These are phyloP conservation scores for Acrocephalus kingi DNA, from an alignment of 2,113 vertebrate genomes.

Conservation along the genomic window DNA sequence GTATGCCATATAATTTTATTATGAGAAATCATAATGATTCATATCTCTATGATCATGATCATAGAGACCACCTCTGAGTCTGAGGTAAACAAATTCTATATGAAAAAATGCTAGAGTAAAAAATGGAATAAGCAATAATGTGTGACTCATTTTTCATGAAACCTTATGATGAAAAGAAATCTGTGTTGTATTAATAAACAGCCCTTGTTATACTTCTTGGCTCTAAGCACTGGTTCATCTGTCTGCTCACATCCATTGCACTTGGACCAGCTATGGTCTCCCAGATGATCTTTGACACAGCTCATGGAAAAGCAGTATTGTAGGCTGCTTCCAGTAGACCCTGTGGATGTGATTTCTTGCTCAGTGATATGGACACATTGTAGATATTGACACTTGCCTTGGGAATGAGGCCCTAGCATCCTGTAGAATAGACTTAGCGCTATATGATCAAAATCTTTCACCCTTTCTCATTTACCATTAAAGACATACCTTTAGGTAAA, in stretches of 20 bases:
- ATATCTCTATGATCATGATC: too few species aligned
- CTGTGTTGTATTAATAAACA: neutral
- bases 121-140: neutral
- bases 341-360: neutral
- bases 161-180: neutral
- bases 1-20: neutral
- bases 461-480: neutral
- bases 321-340: neutral
- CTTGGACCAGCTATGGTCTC: neutral
- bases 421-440: neutral
- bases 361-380: neutral
- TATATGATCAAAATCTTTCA: neutral
- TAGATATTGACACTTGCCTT: neutral
- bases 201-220: neutral
- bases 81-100: neutral
- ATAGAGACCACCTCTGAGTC: neutral
- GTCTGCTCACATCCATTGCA: neutral
- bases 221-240: neutral
- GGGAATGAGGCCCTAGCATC: neutral
- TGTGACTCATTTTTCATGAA: neutral
- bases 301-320: neutral
- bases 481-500: neutral
- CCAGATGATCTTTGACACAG: rapidly evolving
- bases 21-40: rapidly evolving
- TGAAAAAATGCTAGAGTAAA: neutral